A percentile compares a stretch with the other conserved stretches of the same genome.
phyloP scores from a whole-genome alignment of 2,113 vertebrate genomes.

The Apteryx mantelli region DNA sequence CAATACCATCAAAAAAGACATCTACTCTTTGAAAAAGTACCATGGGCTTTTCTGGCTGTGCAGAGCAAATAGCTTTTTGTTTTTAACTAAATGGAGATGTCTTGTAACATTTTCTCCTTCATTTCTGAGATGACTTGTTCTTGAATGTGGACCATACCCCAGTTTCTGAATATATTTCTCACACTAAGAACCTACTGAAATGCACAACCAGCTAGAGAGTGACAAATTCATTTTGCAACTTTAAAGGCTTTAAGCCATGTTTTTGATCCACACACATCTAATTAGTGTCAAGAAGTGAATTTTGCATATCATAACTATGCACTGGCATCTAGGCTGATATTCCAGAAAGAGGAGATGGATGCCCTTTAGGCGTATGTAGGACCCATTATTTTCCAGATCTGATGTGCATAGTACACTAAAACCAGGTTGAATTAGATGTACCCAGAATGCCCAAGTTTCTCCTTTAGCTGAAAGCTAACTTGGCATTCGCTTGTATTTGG shows the following conservation, averaged over 20 bases:
- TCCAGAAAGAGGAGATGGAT: background rate
- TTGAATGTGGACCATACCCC: background rate
- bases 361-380: background rate
- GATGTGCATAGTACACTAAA: fast-evolving
- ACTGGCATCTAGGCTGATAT: background rate
- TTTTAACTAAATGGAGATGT: background rate
- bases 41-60: background rate
- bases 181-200: background rate
- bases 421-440: background rate
- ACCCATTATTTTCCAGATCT: background rate
- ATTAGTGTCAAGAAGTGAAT: background rate
- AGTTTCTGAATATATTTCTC: background rate
- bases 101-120: background rate
- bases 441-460: background rate
- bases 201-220: background rate
- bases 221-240: background rate
- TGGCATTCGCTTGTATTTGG: background rate
- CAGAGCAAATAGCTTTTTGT: background rate
- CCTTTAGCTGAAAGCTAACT: background rate
- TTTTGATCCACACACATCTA: background rate
- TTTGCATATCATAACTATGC: background rate
- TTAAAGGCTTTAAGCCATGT: background rate
- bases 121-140: background rate
- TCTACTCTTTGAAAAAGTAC: background rate
- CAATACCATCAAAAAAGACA: background rate